A percentile compares a stretch with the other conserved stretches of the same genome.
phyloP scores from a whole-genome alignment of 2,888 invertebrate species.

The Coelinius sp. region DNA sequence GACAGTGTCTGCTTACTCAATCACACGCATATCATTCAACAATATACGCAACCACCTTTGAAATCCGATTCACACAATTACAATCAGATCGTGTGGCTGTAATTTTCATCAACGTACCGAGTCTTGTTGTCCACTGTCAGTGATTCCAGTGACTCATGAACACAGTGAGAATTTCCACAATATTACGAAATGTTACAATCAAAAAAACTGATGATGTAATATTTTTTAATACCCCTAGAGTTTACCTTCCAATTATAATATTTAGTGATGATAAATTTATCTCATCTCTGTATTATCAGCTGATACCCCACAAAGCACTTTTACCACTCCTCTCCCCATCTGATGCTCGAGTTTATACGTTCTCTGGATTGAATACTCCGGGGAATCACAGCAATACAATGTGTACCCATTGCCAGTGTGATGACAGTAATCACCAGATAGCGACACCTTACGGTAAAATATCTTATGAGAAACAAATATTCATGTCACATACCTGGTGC shows the following conservation, averaged over 20 bases:
- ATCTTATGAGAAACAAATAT: conserved; percentile 71
- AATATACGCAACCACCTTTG: conserved; percentile 11
- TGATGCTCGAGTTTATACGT: background rate
- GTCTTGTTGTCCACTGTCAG: background rate
- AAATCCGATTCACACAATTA: conserved; percentile 28
- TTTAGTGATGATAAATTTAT: background rate
- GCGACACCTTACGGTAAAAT: conserved; percentile 62
- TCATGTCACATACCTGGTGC: conserved; percentile 70
- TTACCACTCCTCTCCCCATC: background rate
- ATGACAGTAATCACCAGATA: conserved; percentile 58
- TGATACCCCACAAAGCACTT: background rate
- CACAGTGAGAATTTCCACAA: no score
- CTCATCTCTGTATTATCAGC: background rate
- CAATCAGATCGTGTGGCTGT: conserved; percentile 14
- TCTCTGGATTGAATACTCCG: background rate
- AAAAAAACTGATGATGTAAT: no score
- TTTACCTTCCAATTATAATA: no score
- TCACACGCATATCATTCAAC: background rate
- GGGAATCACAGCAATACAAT: conserved; percentile 18
- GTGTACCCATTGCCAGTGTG: background rate
- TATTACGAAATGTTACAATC: no score
- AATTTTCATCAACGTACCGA: background rate
- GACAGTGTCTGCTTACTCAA: conserved; percentile 1
- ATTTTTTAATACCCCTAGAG: no score
- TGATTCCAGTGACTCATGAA: no score